phyloP scores from a whole-genome alignment of 2,888 invertebrate species.

The Branchellion lobata region DNA sequence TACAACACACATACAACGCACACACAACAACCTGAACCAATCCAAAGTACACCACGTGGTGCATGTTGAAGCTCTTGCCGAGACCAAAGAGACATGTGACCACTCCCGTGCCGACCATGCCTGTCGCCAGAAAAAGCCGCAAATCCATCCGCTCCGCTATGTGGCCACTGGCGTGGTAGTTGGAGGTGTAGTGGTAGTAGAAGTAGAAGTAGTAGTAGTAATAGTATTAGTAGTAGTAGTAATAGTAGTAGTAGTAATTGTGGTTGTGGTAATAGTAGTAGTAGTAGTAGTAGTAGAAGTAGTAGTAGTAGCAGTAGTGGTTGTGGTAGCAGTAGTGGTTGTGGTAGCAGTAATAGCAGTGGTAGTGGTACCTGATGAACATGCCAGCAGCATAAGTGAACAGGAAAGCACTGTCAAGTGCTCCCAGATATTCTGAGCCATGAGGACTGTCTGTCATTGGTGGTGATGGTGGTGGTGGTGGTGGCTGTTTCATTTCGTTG shows the following conservation, averaged over 20 bases:
- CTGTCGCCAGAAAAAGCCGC: constrained; percentile 82
- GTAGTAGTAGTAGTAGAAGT: neutral
- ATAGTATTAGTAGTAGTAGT: neutral
- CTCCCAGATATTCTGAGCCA: constrained; percentile 68
- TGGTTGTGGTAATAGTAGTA: neutral
- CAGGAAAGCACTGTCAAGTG: constrained; percentile 85
- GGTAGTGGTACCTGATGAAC: constrained; percentile 71
- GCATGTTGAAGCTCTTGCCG: constrained; percentile 78
- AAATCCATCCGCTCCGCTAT: constrained; percentile 87
- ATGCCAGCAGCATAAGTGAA: constrained; percentile 89
- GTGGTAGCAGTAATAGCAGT: neutral
- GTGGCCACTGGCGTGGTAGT: constrained; percentile 70
- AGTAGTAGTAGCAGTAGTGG: neutral
- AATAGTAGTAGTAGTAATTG: neutral
- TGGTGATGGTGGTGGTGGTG: constrained; percentile 32
- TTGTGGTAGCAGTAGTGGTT: neutral
- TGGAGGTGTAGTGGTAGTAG: no score
- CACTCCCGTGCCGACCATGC: constrained; percentile 84
- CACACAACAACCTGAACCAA: constrained; percentile 72
- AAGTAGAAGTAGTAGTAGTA: constrained; percentile 5
- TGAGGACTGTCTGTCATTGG: constrained; percentile 55
- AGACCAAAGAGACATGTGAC: constrained; percentile 86
- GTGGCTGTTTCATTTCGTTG: no score
- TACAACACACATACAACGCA: neutral
- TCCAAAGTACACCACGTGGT: constrained; percentile 78